These are phyloP conservation scores for Chelidonichthys spinosus DNA, from an alignment of 2,797 vertebrate genomes.

Conservation along the genomic window DNA sequence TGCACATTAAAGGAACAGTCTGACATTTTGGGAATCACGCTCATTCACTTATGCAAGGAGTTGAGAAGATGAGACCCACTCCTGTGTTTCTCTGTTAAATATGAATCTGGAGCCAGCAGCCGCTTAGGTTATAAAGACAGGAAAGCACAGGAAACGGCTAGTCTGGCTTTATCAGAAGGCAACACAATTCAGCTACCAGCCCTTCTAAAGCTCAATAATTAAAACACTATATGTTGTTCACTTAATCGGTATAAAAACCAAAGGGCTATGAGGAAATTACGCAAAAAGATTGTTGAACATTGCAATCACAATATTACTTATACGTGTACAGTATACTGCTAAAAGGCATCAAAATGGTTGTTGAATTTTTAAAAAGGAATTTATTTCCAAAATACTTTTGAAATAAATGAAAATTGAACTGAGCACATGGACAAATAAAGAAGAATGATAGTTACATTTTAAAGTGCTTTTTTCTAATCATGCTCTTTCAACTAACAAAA, in stretches of 20 bases:
- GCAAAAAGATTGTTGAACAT: too few species aligned
- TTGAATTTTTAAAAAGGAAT: too few species aligned
- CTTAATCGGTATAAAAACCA: background rate
- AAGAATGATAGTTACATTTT: too few species aligned
- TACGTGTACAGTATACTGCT: too few species aligned
- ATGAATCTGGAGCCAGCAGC: background rate
- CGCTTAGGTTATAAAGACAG: background rate
- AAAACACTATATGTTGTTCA: background rate
- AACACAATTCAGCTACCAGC: background rate
- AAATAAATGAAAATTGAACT: too few species aligned
- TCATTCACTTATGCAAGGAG: background rate
- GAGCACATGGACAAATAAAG: too few species aligned
- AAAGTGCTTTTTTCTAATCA: too few species aligned
- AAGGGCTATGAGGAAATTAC: too few species aligned
- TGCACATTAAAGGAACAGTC: constrained; percentile 5
- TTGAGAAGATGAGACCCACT: background rate
- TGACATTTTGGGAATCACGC: background rate
- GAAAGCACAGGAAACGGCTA: background rate
- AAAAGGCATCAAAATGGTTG: too few species aligned
- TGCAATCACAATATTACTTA: too few species aligned
- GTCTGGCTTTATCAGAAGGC: background rate
- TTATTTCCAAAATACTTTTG: too few species aligned
- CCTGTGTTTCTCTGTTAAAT: background rate
- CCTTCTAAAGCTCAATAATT: background rate
- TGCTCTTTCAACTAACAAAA: too few species aligned